These are phyloP conservation scores for Dendrolimus houi DNA, from an alignment of 2,888 invertebrate genomes.

Conservation along the genomic window DNA sequence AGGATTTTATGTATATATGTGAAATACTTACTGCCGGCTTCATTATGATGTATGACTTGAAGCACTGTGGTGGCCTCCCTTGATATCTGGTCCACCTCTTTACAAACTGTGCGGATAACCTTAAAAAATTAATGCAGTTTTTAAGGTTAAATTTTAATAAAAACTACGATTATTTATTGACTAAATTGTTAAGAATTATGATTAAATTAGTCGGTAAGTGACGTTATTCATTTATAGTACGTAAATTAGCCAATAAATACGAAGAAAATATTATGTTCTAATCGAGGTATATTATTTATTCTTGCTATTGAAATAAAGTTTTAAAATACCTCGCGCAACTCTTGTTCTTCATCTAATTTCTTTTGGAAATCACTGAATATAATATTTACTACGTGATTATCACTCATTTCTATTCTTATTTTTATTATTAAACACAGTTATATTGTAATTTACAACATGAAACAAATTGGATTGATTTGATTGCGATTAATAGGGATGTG, in stretches of 20 bases:
- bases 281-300: too few relatives aligned
- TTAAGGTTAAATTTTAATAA: too few relatives aligned
- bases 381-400: slow-evolving; percentile 8
- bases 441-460: not conserved
- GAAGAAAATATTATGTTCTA: too few relatives aligned
- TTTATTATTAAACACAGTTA: not conserved
- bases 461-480: not conserved
- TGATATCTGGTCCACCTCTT: slow-evolving; percentile 85
- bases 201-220: too few relatives aligned
- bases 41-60: slow-evolving; percentile 88
- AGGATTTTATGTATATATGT: too few relatives aligned
- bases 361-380: slow-evolving; percentile 83
- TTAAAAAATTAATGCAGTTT: slow-evolving; percentile 28
- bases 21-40: slow-evolving; percentile 78
- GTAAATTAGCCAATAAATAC: too few relatives aligned
- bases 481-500: too few relatives aligned
- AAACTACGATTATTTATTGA: too few relatives aligned
- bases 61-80: slow-evolving; percentile 87
- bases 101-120: slow-evolving; percentile 82
- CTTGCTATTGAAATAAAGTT: too few relatives aligned
- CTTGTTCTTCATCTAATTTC: slow-evolving; percentile 86
- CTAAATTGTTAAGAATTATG: too few relatives aligned
- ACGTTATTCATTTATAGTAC: too few relatives aligned
- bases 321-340: slow-evolving; percentile 83
- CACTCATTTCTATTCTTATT: slow-evolving; percentile 2